Percentiles rank a stretch among this genome's conserved stretches.
Conservation (phyloP, 1,140 invertebrate genomes). For the Ctenoplectra terminalis region DNA sequence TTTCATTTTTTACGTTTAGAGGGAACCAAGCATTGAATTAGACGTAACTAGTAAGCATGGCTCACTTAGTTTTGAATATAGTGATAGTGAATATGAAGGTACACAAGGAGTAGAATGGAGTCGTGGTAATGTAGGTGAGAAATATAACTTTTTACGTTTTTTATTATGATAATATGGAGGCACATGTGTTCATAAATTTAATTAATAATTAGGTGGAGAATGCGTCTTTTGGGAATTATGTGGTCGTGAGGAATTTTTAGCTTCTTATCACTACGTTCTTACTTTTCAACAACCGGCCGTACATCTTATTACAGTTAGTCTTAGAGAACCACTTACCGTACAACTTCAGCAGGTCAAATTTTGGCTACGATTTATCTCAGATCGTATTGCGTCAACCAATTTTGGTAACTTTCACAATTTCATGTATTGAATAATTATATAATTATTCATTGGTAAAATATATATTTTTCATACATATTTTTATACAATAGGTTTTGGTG, state of each 20-base stretch:
- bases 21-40: slow-evolving; percentile 84
- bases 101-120: slow-evolving; percentile 81
- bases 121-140: slow-evolving; percentile 78
- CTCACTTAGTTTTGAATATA: slow-evolving; percentile 86
- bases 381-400: slow-evolving; percentile 87
- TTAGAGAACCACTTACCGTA: slow-evolving; percentile 88
- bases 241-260: slow-evolving; percentile 91
- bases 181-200: slow-evolving; percentile 5
- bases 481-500: slow-evolving; percentile 77
- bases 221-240: slow-evolving; percentile 91
- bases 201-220: slow-evolving; percentile 74
- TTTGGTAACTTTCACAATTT: slow-evolving; percentile 83
- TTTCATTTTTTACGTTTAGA: slow-evolving; percentile 63
- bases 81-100: slow-evolving; percentile 81
- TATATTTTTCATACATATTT: slow-evolving; percentile 26
- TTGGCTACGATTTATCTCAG: slow-evolving; percentile 92
- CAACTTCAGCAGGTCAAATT: slow-evolving; percentile 90
- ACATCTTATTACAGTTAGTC: slow-evolving; percentile 89
- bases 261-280: slow-evolving; percentile 91
- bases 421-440: not conserved
- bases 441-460: slow-evolving; percentile 13
- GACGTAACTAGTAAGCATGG: slow-evolving; percentile 86
- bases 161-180: slow-evolving; percentile 9
- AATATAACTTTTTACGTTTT: not conserved
- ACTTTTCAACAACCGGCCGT: slow-evolving; percentile 86